These are phyloP conservation scores for Leptopilina syphax DNA, from an alignment of 2,888 invertebrate genomes.

Conservation along the genomic window DNA sequence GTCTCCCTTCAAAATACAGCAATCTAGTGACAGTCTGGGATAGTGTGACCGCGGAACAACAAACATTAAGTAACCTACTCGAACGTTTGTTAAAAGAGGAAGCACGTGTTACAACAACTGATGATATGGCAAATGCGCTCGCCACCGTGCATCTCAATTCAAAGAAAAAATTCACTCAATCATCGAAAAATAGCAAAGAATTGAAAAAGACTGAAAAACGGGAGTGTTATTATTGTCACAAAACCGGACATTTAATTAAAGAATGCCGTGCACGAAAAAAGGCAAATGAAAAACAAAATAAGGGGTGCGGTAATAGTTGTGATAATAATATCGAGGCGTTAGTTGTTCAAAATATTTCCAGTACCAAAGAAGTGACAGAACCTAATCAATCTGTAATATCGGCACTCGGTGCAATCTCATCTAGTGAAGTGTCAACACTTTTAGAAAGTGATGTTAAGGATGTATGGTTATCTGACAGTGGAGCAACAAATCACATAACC, in stretches of 20 bases:
- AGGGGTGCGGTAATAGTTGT: conserved; percentile 46
- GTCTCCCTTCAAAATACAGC: conserved; percentile 52
- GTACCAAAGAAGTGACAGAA: conserved; percentile 38
- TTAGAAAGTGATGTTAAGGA: conserved; percentile 45
- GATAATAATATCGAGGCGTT: conserved; percentile 18
- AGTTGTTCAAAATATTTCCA: conserved; percentile 32
- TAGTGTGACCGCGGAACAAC: conserved; percentile 45
- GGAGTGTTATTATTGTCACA: conserved; percentile 50
- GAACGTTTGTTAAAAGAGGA: conserved; percentile 55
- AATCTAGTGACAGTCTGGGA: conserved; percentile 53
- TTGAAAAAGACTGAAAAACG: conserved; percentile 43
- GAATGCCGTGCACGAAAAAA: conserved; percentile 50
- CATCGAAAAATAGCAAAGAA: not conserved
- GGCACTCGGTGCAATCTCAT: not conserved
- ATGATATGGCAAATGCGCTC: conserved; percentile 35
- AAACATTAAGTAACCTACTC: conserved; percentile 49
- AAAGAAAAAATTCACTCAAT: not conserved
- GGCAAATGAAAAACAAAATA: conserved; percentile 38
- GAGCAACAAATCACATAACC: conserved; percentile 52
- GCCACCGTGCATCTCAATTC: not conserved
- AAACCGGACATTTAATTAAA: conserved; percentile 51
- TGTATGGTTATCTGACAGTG: conserved; percentile 55
- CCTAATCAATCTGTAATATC: not conserved
- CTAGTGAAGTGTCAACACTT: not conserved
- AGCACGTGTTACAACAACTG: conserved; percentile 34